phyloP scores from a whole-genome alignment of 2,797 vertebrate genomes.

The Brachyalestes nurse region DNA sequence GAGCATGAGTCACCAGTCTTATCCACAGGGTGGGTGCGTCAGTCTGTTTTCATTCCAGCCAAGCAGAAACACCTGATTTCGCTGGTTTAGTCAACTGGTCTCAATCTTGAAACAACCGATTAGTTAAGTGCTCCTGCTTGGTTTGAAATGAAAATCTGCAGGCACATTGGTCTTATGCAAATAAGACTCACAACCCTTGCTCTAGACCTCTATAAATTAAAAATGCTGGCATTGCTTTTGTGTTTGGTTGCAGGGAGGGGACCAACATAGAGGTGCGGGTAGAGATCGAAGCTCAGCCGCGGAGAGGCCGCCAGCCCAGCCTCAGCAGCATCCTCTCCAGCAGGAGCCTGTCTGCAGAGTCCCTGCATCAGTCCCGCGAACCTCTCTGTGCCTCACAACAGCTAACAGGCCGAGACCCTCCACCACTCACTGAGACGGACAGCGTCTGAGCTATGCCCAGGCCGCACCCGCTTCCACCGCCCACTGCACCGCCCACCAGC shows the following conservation, averaged over 20 bases:
- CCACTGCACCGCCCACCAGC: slow-evolving; percentile 70
- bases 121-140: too few species aligned
- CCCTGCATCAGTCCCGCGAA: slow-evolving; percentile 75
- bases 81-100: too few species aligned
- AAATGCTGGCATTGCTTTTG: background rate
- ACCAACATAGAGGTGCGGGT: slow-evolving; percentile 85
- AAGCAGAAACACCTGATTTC: too few species aligned
- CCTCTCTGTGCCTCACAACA: slow-evolving; percentile 73
- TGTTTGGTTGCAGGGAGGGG: slow-evolving; percentile 75
- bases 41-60: too few species aligned
- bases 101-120: too few species aligned
- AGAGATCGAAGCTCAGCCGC: slow-evolving; percentile 81
- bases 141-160: too few species aligned
- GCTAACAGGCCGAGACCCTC: slow-evolving; percentile 45
- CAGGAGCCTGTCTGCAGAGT: slow-evolving; percentile 83
- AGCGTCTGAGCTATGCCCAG: slow-evolving; percentile 67
- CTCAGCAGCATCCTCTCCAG: slow-evolving; percentile 82
- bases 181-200: too few species aligned
- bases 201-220: background rate
- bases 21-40: too few species aligned
- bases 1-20: too few species aligned
- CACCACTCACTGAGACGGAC: slow-evolving; percentile 68
- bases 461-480: slow-evolving; percentile 64
- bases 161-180: too few species aligned
- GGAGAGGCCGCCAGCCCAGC: slow-evolving; percentile 77